Evolutionary conservation across 2,888 invertebrate species (phyloP), one percentile per base, ranked within the genome.

Genomic region (Cyrtodaria siliqua): DNA sequence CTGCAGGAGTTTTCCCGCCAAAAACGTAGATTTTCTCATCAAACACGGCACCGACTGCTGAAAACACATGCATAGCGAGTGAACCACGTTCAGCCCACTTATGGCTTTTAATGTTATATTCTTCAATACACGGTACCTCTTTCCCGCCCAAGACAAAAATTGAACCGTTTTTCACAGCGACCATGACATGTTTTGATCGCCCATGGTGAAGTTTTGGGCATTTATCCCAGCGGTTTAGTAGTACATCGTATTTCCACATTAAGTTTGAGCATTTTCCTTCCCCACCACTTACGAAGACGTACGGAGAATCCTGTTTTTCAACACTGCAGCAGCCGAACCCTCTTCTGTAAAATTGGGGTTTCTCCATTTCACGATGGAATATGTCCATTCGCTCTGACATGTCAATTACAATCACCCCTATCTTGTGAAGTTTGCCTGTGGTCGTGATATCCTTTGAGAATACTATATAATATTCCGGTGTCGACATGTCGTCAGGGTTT

Each of bases 191-290:
- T 40, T 64, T 55, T 8, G 71, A 77, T 20, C 81, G 59, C 2
- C 77, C 69, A n/a, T 81, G 77, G 12, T 67, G 50, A 50, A 81
- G 40, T 38, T 72, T 77, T 2, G 71, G 38, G 20, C 49, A 56
- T 33, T 81, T 81, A 18, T 67, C 60, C 81, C 81, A 81, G 8
- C 69, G 49, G 2, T 68, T 62, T 20, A 68, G 47, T 9, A 81
- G 56, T 9, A 81, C 71, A 60, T 81, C 81, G 53, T 81, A 81
- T 53, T 77, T 70, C 67, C 56, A 74, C 33, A 77, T 33, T 12
- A 55, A 9, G 3, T 61, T 27, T 12, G 38, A 23, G 20, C 44
- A 47, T 47, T 75, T 75, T 2, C 67, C 68, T 24, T 50, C 60
- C 0, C 81, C 81, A 3, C 81, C 81, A 26, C 61, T 63, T 0